A percentile compares a stretch with the other conserved stretches of the same genome.
Conservation (phyloP, 2,797 vertebrate genomes). For the Gallinago stenura region DNA sequence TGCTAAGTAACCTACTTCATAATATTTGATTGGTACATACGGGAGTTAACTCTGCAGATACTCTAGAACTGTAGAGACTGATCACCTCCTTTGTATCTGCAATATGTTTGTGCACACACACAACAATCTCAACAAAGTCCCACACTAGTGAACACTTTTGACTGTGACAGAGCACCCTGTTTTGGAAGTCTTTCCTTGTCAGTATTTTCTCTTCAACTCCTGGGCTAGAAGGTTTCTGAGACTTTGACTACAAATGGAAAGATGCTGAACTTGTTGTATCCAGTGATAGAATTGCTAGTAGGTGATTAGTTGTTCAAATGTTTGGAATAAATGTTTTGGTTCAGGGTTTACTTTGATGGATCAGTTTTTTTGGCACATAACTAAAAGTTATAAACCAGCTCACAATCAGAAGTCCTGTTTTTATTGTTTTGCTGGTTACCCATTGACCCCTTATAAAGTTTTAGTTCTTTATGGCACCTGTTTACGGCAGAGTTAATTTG, state of each 20-base stretch:
- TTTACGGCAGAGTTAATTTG: not conserved
- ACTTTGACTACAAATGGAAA: not conserved
- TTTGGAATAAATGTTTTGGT: not conserved
- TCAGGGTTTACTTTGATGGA: not conserved
- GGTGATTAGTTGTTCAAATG: not conserved
- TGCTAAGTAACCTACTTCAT: not conserved
- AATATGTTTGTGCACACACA: not conserved
- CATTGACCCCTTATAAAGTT: not conserved
- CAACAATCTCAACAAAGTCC: not conserved
- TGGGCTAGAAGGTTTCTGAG: not conserved
- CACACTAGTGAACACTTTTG: not conserved
- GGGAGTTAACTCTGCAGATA: not conserved
- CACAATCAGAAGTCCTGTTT: not conserved
- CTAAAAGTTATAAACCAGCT: not conserved
- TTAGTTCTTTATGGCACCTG: not conserved
- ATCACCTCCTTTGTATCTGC: not conserved
- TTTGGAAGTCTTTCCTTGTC: not conserved
- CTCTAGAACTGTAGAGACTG: not conserved
- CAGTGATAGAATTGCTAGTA: not conserved
- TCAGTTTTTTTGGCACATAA: not conserved
- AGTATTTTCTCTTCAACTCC: not conserved
- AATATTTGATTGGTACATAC: not conserved
- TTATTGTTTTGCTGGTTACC: not conserved
- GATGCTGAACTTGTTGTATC: not conserved
- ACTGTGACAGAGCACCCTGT: not conserved